These are phyloP conservation scores for Amiota communis DNA, from an alignment of 2,888 invertebrate genomes.

Conservation along the genomic window DNA sequence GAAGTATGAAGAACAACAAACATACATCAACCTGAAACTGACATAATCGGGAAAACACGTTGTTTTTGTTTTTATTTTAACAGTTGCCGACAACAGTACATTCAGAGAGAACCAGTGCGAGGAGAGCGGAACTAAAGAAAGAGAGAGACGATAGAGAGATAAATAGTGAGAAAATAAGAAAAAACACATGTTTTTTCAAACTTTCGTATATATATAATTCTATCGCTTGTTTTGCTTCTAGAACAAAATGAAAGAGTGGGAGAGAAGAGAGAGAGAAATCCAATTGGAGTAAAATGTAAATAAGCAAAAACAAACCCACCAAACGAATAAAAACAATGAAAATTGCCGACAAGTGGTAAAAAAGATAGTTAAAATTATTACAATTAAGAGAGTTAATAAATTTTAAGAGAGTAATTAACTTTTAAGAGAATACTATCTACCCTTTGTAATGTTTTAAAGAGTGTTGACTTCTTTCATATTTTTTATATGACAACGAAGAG, in stretches of 20 bases:
- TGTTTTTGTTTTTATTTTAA: slow-evolving; percentile 53
- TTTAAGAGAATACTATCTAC: too few species aligned
- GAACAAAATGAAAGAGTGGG: too few species aligned
- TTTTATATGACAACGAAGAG: not conserved
- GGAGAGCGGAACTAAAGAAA: slow-evolving; percentile 7
- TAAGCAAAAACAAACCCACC: slow-evolving; percentile 30
- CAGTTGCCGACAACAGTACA: slow-evolving; percentile 21
- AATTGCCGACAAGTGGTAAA: slow-evolving; percentile 55
- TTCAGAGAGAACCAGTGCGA: slow-evolving; percentile 1
- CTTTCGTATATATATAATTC: not conserved
- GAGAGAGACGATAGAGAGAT: slow-evolving; percentile 29
- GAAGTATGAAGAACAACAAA: slow-evolving; percentile 23
- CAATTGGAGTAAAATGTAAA: not conserved
- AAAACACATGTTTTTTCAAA: slow-evolving; percentile 5
- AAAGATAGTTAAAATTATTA: slow-evolving; percentile 2
- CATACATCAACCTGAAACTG: slow-evolving; percentile 42
- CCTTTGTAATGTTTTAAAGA: too few species aligned
- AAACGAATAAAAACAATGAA: slow-evolving; percentile 57
- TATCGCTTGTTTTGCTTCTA: slow-evolving; percentile 22
- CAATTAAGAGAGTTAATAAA: too few species aligned
- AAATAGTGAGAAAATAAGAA: not conserved
- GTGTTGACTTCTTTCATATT: too few species aligned
- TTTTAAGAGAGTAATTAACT: not conserved
- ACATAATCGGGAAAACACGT: slow-evolving; percentile 53
- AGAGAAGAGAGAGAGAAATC: not conserved